Evolutionary conservation across 2,888 invertebrate species (phyloP).

Genomic region (Aradus depressus): DNA sequence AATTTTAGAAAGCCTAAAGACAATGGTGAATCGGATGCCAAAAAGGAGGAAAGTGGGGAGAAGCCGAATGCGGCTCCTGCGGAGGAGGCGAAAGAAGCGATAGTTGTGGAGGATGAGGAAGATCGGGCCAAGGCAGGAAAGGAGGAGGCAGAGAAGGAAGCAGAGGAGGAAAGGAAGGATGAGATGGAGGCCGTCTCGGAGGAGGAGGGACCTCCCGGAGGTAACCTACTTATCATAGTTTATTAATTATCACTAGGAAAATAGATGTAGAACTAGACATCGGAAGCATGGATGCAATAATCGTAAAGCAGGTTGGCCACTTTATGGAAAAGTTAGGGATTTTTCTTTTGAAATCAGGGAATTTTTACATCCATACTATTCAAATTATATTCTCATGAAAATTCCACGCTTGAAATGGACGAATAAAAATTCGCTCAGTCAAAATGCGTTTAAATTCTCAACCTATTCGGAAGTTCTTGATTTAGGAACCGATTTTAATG

Average conservation of each 20-base stretch:
- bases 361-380: neutral
- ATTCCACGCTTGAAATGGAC: no score
- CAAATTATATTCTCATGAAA: neutral
- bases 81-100: slow-evolving; percentile 39
- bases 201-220: slow-evolving; percentile 35
- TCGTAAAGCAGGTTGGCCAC: neutral
- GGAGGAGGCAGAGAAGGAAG: slow-evolving; percentile 40
- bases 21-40: slow-evolving; percentile 38
- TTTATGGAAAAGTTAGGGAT: neutral
- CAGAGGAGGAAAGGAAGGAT: slow-evolving; percentile 37
- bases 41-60: slow-evolving; percentile 40
- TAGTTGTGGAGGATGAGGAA: slow-evolving; percentile 28
- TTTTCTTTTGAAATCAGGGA: neutral
- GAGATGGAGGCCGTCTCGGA: slow-evolving; percentile 29
- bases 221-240: no score
- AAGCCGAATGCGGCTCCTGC: slow-evolving; percentile 39
- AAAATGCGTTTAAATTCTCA: no score
- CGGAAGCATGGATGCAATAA: neutral
- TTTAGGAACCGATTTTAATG: no score
- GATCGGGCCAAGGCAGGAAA: slow-evolving; percentile 30
- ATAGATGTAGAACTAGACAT: no score
- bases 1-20: slow-evolving; percentile 17
- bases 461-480: no score
- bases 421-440: no score
- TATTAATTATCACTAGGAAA: no score